Base-by-base conservation (phyloP, 2,888 invertebrate genomes). In the Amiota mariae region DNA sequence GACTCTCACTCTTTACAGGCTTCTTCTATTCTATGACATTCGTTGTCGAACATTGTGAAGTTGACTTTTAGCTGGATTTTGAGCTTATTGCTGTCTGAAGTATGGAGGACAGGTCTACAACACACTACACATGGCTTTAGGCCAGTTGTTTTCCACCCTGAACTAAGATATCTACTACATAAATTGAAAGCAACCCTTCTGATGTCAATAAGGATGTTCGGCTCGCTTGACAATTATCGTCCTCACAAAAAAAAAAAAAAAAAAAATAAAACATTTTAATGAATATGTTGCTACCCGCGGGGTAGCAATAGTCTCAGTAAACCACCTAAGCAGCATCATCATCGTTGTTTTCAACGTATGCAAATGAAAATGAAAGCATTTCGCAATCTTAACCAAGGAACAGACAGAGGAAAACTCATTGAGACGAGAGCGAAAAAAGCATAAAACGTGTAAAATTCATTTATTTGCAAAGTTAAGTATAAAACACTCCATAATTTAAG, bases 401-500 rank as follows among this genome's bases (percentile, higher is more conserved):
- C 54, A n/a, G 36, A 36, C 36, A 0, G n/a, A n/a, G n/a, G n/a
- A 36, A 36, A 36, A 36, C 36, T 36, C 36, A 36, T 36, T 9
- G 18, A 56, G 13, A 56, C n/a, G 3, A 56, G 48, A 13, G 20
- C n/a, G 18, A 24, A 66, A 36, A 64, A 13, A 36, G 48, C 36
- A 61, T 18, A 48, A 76, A 75, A 73, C 71, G 48, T 72, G 71
- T 74, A 68, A 76, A 72, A 74, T 74, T 71, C 54, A 72, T 67
- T 67, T 73, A 74, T 74, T 74, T 72, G 67, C 71, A 54, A 70
- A 73, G 63, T 72, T 48, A 66, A 49, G 63, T 72, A 49, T 72
- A 49, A 66, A 66, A n/a, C 66, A 66, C 66, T 66, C 10, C 49
- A 66, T 18, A 36, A 36, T 36, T 47, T 49, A 66, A 66, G 66